Conservation (phyloP, 2,888 invertebrate species). For the Nemoura dubitans region DNA sequence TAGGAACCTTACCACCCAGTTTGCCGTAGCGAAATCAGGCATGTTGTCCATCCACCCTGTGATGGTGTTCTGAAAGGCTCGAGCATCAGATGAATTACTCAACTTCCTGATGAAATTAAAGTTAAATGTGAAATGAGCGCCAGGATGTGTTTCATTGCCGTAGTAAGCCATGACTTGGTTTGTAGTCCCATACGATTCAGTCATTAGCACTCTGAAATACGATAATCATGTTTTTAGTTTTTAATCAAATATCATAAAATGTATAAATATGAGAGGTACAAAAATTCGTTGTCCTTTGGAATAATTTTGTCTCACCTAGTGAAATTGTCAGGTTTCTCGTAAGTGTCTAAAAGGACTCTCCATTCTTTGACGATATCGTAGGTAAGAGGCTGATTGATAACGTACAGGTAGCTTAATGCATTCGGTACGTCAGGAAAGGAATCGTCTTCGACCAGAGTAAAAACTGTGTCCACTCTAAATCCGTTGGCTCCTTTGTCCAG, state of each 20-base stretch:
- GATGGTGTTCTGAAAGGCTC: slow-evolving; percentile 63
- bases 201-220: slow-evolving; percentile 65
- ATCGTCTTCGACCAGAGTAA: slow-evolving; percentile 51
- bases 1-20: slow-evolving; percentile 69
- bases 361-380: slow-evolving; percentile 68
- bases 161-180: slow-evolving; percentile 69
- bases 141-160: slow-evolving; percentile 62
- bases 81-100: slow-evolving; percentile 61
- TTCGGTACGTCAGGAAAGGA: slow-evolving; percentile 61
- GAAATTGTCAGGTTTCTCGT: slow-evolving; percentile 60
- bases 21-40: slow-evolving; percentile 67
- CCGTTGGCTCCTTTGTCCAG: slow-evolving; percentile 78
- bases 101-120: slow-evolving; percentile 68
- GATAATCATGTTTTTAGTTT: background rate
- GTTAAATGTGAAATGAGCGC: slow-evolving; percentile 73
- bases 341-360: slow-evolving; percentile 67
- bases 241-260: background rate
- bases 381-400: slow-evolving; percentile 68
- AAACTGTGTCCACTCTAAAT: slow-evolving; percentile 72
- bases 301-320: slow-evolving; percentile 58
- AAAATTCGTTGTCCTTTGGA: background rate
- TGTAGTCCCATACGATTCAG: slow-evolving; percentile 69
- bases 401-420: slow-evolving; percentile 68
- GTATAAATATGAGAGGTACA: background rate
- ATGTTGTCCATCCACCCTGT: slow-evolving; percentile 68